Percentiles rank a stretch among this genome's conserved stretches.
Conservation (phyloP, 2,113 vertebrate genomes). For the Pan paniscus region DNA sequence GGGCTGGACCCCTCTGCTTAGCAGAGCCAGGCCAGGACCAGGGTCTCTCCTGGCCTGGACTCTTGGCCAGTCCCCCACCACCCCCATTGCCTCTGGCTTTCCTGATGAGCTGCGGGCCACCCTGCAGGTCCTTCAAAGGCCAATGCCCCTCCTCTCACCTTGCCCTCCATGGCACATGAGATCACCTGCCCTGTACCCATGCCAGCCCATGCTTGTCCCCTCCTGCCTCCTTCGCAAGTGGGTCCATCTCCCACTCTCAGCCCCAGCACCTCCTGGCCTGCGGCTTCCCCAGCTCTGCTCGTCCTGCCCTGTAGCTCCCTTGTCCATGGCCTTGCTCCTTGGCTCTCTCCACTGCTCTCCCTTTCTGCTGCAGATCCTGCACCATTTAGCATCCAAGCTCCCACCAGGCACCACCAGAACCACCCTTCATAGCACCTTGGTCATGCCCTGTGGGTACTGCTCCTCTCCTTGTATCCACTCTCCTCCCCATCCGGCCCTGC, state of each 20-base stretch:
- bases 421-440: not conserved
- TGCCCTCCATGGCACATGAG: not conserved
- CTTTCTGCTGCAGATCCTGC: not conserved
- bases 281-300: not conserved
- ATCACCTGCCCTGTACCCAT: not conserved
- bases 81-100: not conserved
- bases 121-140: fast-evolving
- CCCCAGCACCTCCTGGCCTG: not conserved
- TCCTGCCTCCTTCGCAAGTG: not conserved
- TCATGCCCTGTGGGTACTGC: not conserved
- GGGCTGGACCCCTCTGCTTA: not conserved
- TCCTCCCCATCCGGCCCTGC: not conserved
- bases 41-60: not conserved
- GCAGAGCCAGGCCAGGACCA: not conserved
- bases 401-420: not conserved
- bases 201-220: not conserved
- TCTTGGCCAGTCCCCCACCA: not conserved
- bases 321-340: not conserved
- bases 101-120: not conserved
- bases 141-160: too few relatives aligned
- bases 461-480: fast-evolving
- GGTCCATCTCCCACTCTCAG: fast-evolving
- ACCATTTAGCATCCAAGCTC: not conserved
- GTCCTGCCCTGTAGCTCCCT: not conserved
- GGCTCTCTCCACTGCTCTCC: too few relatives aligned